phyloP scores from a whole-genome alignment of 1,140 invertebrate species.

The Neocloeon triangulifer region DNA sequence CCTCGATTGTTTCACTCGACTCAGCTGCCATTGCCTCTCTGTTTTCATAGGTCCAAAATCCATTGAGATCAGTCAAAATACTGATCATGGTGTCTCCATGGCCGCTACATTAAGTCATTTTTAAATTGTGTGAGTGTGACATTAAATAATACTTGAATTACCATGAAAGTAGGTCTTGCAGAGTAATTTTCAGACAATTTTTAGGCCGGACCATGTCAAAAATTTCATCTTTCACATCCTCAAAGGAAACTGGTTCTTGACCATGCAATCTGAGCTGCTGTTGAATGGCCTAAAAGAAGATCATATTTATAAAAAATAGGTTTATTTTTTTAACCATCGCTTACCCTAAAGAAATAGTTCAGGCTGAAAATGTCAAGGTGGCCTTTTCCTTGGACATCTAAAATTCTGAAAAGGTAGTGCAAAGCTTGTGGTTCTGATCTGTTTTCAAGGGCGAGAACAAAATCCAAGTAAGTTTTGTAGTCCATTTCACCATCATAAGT shows the following conservation, averaged over 20 bases:
- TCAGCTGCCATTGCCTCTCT: constrained; percentile 51
- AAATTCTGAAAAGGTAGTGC: constrained; percentile 76
- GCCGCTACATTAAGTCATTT: constrained; percentile 38
- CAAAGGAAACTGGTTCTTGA: constrained; percentile 69
- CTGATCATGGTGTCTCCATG: constrained; percentile 84
- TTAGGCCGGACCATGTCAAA: constrained; percentile 92
- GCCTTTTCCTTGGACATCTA: constrained; percentile 74
- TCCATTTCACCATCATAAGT: constrained; percentile 96
- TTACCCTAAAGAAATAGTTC: constrained; percentile 79
- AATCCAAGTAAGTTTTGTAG: constrained; percentile 90
- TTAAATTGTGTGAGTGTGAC: no score
- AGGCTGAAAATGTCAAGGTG: constrained; percentile 77
- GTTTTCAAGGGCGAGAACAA: constrained; percentile 85
- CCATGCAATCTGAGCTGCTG: constrained; percentile 67
- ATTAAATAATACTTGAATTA: no score
- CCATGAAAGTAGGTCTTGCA: constrained; percentile 53
- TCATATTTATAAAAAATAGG: constrained; percentile 4
- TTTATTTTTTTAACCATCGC: constrained; percentile 8
- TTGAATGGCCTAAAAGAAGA: constrained; percentile 49
- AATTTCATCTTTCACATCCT: constrained; percentile 92
- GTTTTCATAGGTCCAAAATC: constrained; percentile 92
- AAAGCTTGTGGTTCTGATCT: constrained; percentile 73
- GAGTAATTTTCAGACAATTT: constrained; percentile 63
- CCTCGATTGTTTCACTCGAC: no score
- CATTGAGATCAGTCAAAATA: constrained; percentile 87